Evolutionary conservation across 1,140 invertebrate species (phyloP).

Genomic region (Drosophila jambulina): DNA sequence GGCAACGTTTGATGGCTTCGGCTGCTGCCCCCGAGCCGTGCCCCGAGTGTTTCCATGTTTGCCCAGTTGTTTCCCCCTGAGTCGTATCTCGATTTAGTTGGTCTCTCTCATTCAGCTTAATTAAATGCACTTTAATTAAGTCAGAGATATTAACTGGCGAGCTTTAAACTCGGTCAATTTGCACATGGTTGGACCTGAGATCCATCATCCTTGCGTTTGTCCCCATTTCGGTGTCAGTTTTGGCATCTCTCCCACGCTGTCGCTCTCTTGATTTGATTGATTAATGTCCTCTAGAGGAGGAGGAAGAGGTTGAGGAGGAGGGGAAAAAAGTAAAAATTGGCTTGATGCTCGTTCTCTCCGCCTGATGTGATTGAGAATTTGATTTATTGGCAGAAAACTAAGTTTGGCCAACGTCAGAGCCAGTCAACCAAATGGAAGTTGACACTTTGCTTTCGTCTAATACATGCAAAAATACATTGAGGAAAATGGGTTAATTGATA

Average conservation of each 20-base stretch:
- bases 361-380: conserved; percentile 73
- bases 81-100: conserved; percentile 22
- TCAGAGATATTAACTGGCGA: conserved; percentile 57
- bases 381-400: conserved; percentile 74
- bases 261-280: conserved; percentile 55
- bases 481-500: not conserved
- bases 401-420: conserved; percentile 51
- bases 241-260: conserved; percentile 4
- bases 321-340: conserved; percentile 24
- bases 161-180: conserved; percentile 41
- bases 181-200: conserved; percentile 16
- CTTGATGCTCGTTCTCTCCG: conserved; percentile 35
- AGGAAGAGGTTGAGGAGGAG: not conserved
- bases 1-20: conserved; percentile 25
- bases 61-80: conserved; percentile 17
- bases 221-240: conserved; percentile 5
- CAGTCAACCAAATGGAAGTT: conserved; percentile 52
- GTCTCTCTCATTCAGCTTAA: conserved; percentile 50
- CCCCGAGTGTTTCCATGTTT: conserved; percentile 15
- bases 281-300: conserved; percentile 34
- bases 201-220: conserved; percentile 8
- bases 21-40: not conserved
- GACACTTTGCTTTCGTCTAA: conserved; percentile 19
- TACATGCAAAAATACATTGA: conserved; percentile 15
- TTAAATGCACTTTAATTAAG: conserved; percentile 76